phyloP scores from a whole-genome alignment of 2,888 invertebrate species.

The Andrena dorsata region DNA sequence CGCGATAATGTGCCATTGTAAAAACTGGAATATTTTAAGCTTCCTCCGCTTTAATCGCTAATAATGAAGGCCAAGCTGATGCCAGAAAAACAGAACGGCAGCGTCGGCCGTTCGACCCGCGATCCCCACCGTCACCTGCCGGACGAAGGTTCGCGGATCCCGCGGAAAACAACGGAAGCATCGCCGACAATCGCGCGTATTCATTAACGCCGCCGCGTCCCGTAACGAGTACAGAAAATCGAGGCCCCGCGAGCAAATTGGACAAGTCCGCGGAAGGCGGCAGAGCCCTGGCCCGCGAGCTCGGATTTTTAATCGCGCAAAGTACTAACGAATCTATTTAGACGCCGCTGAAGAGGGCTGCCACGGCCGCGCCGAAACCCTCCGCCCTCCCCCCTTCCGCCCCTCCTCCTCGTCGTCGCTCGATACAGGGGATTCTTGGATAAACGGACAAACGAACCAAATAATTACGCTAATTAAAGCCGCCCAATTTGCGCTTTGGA shows the following conservation, averaged over 20 bases:
- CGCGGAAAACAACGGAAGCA: constrained; percentile 32
- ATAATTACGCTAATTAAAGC: constrained; percentile 84
- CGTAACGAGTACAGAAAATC: constrained; percentile 28
- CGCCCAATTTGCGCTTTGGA: constrained; percentile 82
- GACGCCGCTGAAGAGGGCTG: constrained; percentile 39
- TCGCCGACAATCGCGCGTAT: constrained; percentile 17
- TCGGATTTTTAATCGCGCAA: constrained; percentile 72
- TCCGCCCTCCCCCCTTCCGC: neutral
- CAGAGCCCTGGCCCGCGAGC: constrained; percentile 22
- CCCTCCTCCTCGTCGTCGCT: constrained; percentile 24
- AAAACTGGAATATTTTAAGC: too few relatives aligned
- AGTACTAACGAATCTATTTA: constrained; percentile 73
- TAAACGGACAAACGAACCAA: constrained; percentile 78
- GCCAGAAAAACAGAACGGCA: too few relatives aligned
- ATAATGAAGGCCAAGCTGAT: too few relatives aligned
- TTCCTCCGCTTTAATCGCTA: too few relatives aligned
- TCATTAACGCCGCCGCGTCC: constrained; percentile 38
- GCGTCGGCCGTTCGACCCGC: too few relatives aligned
- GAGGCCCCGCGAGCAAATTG: constrained; percentile 37
- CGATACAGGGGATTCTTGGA: constrained; percentile 73
- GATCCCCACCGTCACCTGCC: neutral
- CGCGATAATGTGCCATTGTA: too few relatives aligned
- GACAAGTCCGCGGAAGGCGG: constrained; percentile 47
- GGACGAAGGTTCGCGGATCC: constrained; percentile 10
- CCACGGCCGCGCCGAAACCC: neutral